Evolutionary conservation across 2,797 vertebrate species (phyloP), one percentile per base, ranked within the genome.

Genomic region (Sus cebifrons): DNA sequence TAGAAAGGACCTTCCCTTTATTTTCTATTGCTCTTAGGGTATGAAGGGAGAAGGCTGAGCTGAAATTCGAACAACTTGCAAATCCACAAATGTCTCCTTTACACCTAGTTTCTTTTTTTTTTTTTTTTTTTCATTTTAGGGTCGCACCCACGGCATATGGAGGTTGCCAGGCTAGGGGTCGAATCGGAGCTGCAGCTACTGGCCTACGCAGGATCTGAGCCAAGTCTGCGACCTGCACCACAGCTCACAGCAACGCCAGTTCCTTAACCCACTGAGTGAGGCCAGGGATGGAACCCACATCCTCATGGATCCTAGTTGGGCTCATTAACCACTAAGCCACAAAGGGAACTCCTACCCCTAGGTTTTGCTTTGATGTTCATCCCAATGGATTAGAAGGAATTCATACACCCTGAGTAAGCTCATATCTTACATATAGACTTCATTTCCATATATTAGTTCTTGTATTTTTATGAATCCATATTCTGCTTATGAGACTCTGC

Each of bases 1-100:
- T 36, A 82, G 54, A 70, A 36, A n/a, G 32, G 62, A 52, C 25
- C 77, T 36, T 11, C 36, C 16, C 27, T 86, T 90, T 32, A 87
- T 27, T 83, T 83, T 77, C 56, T 64, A 3, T 82, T 82, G 52
- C 12, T 77, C 49, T 83, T 65, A 32, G 40, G 12, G 23, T n/a
- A 71, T 1, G 52, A 84, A 85, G 14, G 32, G 40, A 25, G 52
- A 65, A 77, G 62, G 36, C 29, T 62, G 58, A 79, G 65, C 60
- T 71, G 36, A 91, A 60, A 88, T 74, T 52, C 65, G 75, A 86
- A 68, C 21, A 52, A 23, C 52, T 62, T 84, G 44, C 1, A 36
- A 93, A 75, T 21, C 14, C 70, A 40, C 12, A 60, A 56, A 60
- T 78, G 58, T n/a, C n/a, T 93, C 77, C 32, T 93, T 93, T 71